Conservation (phyloP, 2,888 invertebrate genomes). For the Phaedon cochleariae region DNA sequence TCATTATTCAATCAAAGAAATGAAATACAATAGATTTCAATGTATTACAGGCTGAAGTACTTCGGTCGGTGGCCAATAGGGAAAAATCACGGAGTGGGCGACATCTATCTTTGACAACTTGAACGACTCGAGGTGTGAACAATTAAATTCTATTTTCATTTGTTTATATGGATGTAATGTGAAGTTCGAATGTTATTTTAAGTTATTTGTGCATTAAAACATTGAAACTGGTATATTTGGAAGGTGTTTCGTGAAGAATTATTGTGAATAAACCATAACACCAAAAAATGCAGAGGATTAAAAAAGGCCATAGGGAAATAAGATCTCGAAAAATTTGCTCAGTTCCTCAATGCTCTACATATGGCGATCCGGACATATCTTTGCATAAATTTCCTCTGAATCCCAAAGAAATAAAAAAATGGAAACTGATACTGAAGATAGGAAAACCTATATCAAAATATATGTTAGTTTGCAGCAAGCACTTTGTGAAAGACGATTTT, state of each 20-base stretch:
- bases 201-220: background rate
- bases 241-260: background rate
- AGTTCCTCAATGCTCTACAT: background rate
- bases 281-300: background rate
- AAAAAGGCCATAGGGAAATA: background rate
- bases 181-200: no score
- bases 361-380: background rate
- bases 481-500: background rate
- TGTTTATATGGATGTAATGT: no score
- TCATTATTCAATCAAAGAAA: no score
- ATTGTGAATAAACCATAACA: no score
- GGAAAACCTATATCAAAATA: constrained; percentile 3
- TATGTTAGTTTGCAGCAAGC: constrained; percentile 11
- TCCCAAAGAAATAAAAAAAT: background rate
- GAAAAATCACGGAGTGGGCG: no score
- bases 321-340: constrained; percentile 5
- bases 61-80: no score
- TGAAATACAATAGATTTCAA: no score
- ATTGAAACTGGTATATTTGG: background rate
- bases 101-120: background rate
- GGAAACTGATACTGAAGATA: background rate
- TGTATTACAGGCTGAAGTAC: no score
- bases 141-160: background rate
- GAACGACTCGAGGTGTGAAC: background rate
- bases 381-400: background rate